phyloP scores from a whole-genome alignment of 2,113 vertebrate species.

The Euleptes europaea region DNA sequence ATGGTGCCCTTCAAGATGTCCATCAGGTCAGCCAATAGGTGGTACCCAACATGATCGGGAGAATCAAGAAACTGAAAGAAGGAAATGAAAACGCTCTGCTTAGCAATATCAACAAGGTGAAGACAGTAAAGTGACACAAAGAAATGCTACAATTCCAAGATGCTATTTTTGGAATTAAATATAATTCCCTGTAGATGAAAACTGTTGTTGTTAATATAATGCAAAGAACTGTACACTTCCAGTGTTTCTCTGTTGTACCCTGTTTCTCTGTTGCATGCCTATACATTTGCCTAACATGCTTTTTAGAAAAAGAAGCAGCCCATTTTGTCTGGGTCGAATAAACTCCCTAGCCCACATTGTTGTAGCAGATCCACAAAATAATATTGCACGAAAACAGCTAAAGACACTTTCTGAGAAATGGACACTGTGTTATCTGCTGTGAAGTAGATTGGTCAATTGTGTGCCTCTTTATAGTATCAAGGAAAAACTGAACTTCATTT shows the following conservation, averaged over 20 bases:
- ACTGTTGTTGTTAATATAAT: not conserved
- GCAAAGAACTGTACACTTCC: no score
- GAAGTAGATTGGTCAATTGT: no score
- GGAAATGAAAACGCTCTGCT: conserved; percentile 20
- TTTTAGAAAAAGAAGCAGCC: not conserved
- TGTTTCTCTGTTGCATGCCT: not conserved
- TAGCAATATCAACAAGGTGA: not conserved
- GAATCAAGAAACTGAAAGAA: conserved; percentile 73
- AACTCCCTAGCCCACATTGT: no score
- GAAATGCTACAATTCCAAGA: not conserved
- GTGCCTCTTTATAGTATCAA: no score
- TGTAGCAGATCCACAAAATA: no score
- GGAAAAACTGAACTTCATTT: no score
- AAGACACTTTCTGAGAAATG: no score
- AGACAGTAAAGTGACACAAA: fast-evolving
- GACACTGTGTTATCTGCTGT: no score
- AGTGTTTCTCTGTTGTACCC: no score
- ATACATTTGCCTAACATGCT: not conserved
- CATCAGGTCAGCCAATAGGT: conserved; percentile 79
- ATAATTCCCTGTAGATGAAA: not conserved
- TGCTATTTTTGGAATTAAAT: not conserved
- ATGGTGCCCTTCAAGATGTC: conserved; percentile 77
- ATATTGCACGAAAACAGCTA: no score
- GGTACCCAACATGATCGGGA: conserved; percentile 82
- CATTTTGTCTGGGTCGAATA: no score